phyloP scores from a whole-genome alignment of 2,797 vertebrate genomes.

The Rhinatrema bivittatum region DNA sequence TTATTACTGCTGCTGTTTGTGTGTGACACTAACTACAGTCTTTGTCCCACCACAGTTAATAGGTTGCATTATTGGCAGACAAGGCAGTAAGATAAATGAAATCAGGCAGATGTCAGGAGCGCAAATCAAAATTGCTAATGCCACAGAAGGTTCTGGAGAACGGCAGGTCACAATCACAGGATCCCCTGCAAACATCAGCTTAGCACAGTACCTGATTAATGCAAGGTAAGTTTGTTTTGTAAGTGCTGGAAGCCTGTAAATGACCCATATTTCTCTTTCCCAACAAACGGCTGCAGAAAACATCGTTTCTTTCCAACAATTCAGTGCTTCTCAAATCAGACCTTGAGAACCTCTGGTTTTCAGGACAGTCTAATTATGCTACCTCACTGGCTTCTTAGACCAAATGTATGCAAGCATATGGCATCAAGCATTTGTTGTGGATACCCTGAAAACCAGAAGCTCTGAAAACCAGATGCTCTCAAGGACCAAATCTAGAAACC shows the following conservation, averaged over 20 bases:
- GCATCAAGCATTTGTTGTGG: too few species aligned
- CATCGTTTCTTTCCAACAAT: too few species aligned
- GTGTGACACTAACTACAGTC: conserved; percentile 38
- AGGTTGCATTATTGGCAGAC: conserved; percentile 95
- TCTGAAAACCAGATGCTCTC: too few species aligned
- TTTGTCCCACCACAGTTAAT: conserved; percentile 72
- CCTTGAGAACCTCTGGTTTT: too few species aligned
- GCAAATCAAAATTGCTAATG: conserved; percentile 92
- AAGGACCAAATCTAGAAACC: too few species aligned
- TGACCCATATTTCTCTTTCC: conserved; percentile 25
- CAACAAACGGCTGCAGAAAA: conserved; percentile 19
- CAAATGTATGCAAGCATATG: too few species aligned
- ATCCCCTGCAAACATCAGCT: conserved; percentile 84
- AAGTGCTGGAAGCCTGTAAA: conserved; percentile 19
- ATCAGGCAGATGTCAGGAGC: conserved; percentile 94
- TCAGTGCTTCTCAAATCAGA: too few species aligned
- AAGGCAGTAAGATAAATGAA: conserved; percentile 97
- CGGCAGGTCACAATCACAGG: conserved; percentile 90
- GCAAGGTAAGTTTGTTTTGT: conserved; percentile 76
- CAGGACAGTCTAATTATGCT: too few species aligned
- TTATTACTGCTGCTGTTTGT: too few species aligned
- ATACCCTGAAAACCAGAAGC: too few species aligned
- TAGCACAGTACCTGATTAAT: conserved; percentile 93
- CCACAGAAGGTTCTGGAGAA: conserved; percentile 83
- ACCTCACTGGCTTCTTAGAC: too few species aligned